Conservation (phyloP, 2,113 vertebrate species). For the Grallaria varia region DNA sequence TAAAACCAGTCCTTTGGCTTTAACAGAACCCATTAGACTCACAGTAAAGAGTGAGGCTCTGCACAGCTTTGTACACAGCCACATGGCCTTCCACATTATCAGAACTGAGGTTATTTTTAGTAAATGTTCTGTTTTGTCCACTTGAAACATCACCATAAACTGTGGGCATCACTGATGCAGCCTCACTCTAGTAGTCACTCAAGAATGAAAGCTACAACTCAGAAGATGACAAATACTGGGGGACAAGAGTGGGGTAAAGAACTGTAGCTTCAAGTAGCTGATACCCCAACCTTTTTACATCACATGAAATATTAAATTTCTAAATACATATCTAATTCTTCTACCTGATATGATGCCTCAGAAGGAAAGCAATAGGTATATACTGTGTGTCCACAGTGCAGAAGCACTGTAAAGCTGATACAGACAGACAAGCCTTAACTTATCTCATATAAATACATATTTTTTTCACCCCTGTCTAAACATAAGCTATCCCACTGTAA, state of each 20-base stretch:
- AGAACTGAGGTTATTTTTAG: neutral
- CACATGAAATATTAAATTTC: neutral
- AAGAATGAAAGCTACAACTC: neutral
- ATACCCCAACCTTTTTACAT: neutral
- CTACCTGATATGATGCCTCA: accelerated
- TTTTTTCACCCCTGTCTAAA: neutral
- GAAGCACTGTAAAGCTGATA: neutral
- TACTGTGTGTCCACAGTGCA: neutral
- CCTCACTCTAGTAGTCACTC: neutral
- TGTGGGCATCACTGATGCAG: neutral
- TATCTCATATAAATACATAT: neutral
- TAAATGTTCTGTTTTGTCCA: neutral
- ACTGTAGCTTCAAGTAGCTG: neutral
- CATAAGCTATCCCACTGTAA: neutral
- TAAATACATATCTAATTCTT: neutral
- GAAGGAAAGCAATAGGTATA: neutral
- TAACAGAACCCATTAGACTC: neutral
- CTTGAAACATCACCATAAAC: neutral
- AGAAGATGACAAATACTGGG: neutral
- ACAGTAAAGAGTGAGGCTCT: neutral
- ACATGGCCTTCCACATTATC: neutral
- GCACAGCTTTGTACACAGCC: neutral
- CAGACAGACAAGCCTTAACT: neutral
- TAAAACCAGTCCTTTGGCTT: neutral
- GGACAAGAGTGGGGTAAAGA: neutral